Base-by-base conservation (phyloP, 2,113 vertebrate species). In the Semnopithecus entellus region DNA sequence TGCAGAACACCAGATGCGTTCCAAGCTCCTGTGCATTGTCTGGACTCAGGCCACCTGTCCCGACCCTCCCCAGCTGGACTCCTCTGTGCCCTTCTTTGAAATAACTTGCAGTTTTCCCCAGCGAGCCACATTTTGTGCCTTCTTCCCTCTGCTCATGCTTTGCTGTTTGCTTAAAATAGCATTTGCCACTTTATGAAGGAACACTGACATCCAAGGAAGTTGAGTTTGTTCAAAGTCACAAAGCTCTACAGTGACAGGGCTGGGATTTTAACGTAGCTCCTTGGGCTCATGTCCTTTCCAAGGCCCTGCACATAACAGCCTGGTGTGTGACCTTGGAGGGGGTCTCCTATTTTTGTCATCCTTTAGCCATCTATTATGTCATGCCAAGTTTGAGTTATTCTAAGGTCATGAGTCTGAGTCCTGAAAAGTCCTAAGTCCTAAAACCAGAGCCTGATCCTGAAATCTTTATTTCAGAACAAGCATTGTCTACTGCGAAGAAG, bases 391-490 rank as follows among this genome's bases (percentile, higher is more conserved):
- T 72, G n/a, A 90, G 73, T 79, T 82, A 61, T 55, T 79, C n/a
- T 48, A 52, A 72, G 82, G 73, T 55, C 35, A 13, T 38, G 73
- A 52, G 92, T 83, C 64, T 73, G 38, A 38, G 0, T n/a, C 61
- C 75, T 38, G 61, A 64, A 64, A 64, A 64, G 27, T 64, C 27
- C 27, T 64, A 64, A 32, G 27, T 76, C 91, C 55, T 78, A 25
- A 17, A 87, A 45, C 64, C 40, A 9, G 25, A 70, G 18, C 35
- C 27, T 40, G 40, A 72, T 86, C 70, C 70, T 50, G 76, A 50
- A 75, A 43, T 72, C 59, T 88, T 73, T 80, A 64, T 79, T 96
- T 91, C 48, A 55, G 83, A 86, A 57, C 55, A 75, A 18, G 32
- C 38, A 22, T 57, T 5, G 4, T 78, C 61, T 57, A 0, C 57